Evolutionary conservation across 2,113 vertebrate genomes (phyloP), one percentile per base, ranked within the genome.

Genomic region (Mustela nigripes): DNA sequence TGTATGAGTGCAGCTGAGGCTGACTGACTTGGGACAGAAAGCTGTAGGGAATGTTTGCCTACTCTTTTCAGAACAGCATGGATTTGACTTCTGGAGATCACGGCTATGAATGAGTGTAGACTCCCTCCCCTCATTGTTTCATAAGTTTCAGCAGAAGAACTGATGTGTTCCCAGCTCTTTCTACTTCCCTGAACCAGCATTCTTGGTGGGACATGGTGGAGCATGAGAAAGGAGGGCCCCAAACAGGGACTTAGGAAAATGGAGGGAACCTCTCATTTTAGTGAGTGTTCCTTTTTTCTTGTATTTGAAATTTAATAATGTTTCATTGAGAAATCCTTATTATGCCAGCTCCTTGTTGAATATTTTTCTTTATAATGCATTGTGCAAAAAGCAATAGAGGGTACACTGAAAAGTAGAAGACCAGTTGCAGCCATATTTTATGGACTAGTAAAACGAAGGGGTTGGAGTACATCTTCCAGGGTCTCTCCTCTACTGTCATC

Each of bases 281-380:
- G 21, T 39, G 28, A 89, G 24, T 36, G 12, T 11, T 67, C 31
- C 10, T 85, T 84, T 56, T n/a, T 67, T 36, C 7, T 82, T 50
- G 19, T 81, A 91, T 92, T 89, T 76, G 71, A 90, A 92, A 78
- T 28, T 89, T 42, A 95, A 31, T 31, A 63, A 39, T 94, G 18
- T 86, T 90, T 48, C 11, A 63, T 42, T 96, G 48, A 91, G 91
- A 65, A 80, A 45, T 1, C 90, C 7, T 94, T 48, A 45, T 39
- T 56, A 45, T 94, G 11, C 5, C 42, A 53, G 39, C 3, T 45
- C 3, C 69, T 93, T 89, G 28, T 81, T 53, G 31, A 79, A 1
- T 45, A 36, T 79, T 92, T 89, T 81, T 81, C 83, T 76, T 16
- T 88, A 22, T 39, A 94, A 63, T 60, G 71, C 36, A 91, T 1